Percentiles rank a stretch among this genome's conserved stretches.
These are phyloP conservation scores for Lagorchestes hirsutus DNA, from an alignment of 2,797 vertebrate species.

Conservation along the genomic window DNA sequence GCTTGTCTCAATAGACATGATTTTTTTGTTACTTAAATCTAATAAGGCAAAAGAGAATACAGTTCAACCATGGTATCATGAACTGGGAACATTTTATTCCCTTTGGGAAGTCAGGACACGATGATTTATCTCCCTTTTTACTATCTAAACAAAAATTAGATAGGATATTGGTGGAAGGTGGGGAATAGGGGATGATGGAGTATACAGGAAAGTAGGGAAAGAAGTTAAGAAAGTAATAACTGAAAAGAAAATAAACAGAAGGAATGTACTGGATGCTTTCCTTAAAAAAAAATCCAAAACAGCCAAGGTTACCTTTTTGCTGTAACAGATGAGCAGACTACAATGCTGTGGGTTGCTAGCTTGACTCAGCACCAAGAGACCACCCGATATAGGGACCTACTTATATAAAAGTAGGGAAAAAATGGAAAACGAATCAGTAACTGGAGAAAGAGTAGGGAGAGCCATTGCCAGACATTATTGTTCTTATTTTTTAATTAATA, in stretches of 20 bases:
- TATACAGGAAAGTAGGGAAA: slow-evolving; percentile 13
- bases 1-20: not conserved
- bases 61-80: not conserved
- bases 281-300: not conserved
- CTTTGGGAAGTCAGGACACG: not conserved
- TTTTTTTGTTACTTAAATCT: slow-evolving; percentile 9
- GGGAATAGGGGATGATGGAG: not conserved
- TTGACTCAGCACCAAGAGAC: slow-evolving; percentile 11
- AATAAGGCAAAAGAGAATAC: not conserved
- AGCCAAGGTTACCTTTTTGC: slow-evolving; percentile 20
- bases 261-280: slow-evolving; percentile 19
- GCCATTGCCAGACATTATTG: not conserved
- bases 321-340: not conserved
- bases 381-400: slow-evolving; percentile 38
- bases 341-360: not conserved
- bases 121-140: slow-evolving; percentile 8
- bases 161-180: not conserved
- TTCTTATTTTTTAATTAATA: not conserved
- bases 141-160: not conserved
- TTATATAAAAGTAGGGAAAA: slow-evolving; percentile 41
- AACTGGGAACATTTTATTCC: not conserved
- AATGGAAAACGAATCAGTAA: slow-evolving; percentile 18
- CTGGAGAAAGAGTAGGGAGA: slow-evolving; percentile 1
- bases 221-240: not conserved
- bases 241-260: slow-evolving; percentile 44